These are phyloP conservation scores for Heliconius sara DNA, from an alignment of 2,888 invertebrate genomes.

Conservation along the genomic window DNA sequence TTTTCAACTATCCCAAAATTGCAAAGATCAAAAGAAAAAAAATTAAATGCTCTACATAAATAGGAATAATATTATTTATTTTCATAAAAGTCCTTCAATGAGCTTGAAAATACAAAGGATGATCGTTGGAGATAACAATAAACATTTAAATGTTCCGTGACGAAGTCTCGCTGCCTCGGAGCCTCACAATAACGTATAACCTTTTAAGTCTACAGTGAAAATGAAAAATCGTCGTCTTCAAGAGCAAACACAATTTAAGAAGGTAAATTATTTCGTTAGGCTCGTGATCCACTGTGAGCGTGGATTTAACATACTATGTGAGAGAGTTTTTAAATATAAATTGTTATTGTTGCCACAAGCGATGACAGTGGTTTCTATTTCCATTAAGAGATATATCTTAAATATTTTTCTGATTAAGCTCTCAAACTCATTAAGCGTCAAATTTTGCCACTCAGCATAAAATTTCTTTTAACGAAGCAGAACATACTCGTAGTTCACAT, in stretches of 20 bases:
- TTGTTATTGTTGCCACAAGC: no score
- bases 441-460: no score
- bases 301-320: neutral
- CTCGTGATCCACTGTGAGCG: neutral
- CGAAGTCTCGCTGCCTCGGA: slow-evolving; percentile 9
- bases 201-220: slow-evolving; percentile 31
- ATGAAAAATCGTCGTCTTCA: slow-evolving; percentile 32
- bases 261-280: slow-evolving; percentile 29
- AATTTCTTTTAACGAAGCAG: no score
- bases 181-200: slow-evolving; percentile 23
- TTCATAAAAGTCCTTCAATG: slow-evolving; percentile 5
- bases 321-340: neutral
- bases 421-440: no score
- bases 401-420: no score
- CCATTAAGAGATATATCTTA: no score
- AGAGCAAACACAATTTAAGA: slow-evolving; percentile 38
- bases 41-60: neutral
- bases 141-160: slow-evolving; percentile 32
- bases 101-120: slow-evolving; percentile 2
- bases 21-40: neutral
- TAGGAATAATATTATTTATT: slow-evolving; percentile 5
- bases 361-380: neutral
- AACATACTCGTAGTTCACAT: no score
- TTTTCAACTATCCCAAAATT: neutral
- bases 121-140: slow-evolving; percentile 27